These are phyloP conservation scores for Globia sparganii DNA, from an alignment of 2,888 invertebrate species.

Conservation along the genomic window DNA sequence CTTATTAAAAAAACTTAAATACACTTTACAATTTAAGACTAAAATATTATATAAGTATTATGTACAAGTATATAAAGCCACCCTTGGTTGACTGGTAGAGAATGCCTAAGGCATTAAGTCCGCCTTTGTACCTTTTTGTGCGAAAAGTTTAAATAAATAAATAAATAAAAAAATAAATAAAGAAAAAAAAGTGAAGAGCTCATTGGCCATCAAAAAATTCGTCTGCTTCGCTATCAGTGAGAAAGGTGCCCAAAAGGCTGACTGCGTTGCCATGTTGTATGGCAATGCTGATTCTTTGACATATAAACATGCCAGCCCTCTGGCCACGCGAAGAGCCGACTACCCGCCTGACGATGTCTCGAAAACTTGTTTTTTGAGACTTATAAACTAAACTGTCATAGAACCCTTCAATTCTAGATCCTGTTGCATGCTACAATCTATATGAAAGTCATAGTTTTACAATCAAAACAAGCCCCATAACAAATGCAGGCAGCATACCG, in stretches of 20 bases:
- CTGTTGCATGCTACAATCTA: background rate
- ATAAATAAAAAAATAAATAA: too few relatives aligned
- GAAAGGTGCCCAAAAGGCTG: background rate
- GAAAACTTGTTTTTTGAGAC: background rate
- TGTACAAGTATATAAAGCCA: too few relatives aligned
- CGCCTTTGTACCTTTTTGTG: too few relatives aligned
- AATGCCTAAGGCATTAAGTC: too few relatives aligned
- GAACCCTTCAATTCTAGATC: background rate
- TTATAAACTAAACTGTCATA: background rate
- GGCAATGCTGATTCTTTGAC: background rate
- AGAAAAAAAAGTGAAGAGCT: too few relatives aligned
- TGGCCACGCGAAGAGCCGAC: background rate
- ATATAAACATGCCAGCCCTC: background rate
- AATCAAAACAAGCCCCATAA: constrained; percentile 3
- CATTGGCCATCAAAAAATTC: background rate
- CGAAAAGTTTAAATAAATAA: too few relatives aligned
- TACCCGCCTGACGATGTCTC: background rate
- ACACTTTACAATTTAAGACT: too few relatives aligned
- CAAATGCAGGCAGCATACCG: constrained; percentile 28
- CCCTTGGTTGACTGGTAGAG: too few relatives aligned
- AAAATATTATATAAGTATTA: too few relatives aligned
- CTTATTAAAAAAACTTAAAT: too few relatives aligned
- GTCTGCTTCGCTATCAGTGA: background rate
- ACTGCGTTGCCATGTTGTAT: background rate
- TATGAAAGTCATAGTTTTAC: background rate